Evolutionary conservation across 2,113 vertebrate species (phyloP).

Genomic region (Petroica traversi): DNA sequence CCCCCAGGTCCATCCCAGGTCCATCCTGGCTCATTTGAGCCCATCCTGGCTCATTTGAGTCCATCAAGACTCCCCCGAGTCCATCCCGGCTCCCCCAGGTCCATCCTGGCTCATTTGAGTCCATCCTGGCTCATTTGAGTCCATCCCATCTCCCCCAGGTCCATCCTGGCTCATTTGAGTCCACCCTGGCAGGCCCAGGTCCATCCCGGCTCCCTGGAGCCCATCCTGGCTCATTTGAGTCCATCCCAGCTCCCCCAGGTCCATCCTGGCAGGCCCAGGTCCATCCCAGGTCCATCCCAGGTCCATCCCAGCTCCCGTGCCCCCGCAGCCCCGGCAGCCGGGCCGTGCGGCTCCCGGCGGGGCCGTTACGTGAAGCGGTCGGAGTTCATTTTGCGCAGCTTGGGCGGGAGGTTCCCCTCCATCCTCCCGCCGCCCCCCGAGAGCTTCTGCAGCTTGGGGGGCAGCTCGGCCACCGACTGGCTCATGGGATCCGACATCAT

Average conservation of each 20-base stretch:
- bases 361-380: constrained; percentile 91
- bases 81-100: too few relatives aligned
- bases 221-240: too few relatives aligned
- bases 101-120: too few relatives aligned
- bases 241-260: neutral
- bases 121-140: too few relatives aligned
- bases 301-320: neutral
- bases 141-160: too few relatives aligned
- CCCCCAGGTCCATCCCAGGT: too few relatives aligned
- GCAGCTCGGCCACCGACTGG: constrained; percentile 95
- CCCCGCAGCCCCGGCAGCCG: neutral
- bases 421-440: constrained; percentile 82
- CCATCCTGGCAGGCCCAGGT: neutral
- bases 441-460: constrained; percentile 95
- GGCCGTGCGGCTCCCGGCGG: neutral
- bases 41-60: too few relatives aligned
- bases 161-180: neutral
- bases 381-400: constrained; percentile 98
- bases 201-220: too few relatives aligned
- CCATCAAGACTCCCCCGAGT: too few relatives aligned
- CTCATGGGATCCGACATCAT: constrained; percentile 92
- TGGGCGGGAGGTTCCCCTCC: constrained; percentile 95
- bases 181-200: too few relatives aligned
- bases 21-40: too few relatives aligned
- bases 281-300: too few relatives aligned